These are phyloP conservation scores for Octopus sinensis DNA, from an alignment of 1,140 invertebrate species.

Conservation along the genomic window DNA sequence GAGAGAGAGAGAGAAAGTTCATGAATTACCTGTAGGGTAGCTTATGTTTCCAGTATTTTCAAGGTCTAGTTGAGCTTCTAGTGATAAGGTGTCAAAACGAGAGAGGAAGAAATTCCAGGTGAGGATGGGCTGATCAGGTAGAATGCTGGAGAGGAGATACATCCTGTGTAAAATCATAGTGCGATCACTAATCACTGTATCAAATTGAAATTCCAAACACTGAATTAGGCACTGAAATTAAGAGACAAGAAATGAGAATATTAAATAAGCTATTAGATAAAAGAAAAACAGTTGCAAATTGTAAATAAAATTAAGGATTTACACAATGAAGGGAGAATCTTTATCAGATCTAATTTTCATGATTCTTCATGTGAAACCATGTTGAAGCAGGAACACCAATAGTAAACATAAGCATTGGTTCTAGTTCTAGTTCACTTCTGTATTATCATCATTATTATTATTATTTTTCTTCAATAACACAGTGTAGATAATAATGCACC, in stretches of 20 bases:
- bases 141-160: conserved; percentile 88
- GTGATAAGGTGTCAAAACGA: conserved; percentile 90
- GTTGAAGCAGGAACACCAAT: no score
- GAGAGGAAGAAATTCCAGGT: conserved; percentile 98
- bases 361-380: no score
- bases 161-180: conserved; percentile 96
- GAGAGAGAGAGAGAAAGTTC: not conserved
- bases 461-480: no score
- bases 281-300: no score
- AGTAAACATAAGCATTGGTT: no score
- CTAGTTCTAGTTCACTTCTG: no score
- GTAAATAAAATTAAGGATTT: no score
- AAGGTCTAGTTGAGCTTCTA: conserved; percentile 68
- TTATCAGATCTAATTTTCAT: no score
- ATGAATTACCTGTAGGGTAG: conserved; percentile 72
- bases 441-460: no score
- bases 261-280: no score
- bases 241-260: not conserved
- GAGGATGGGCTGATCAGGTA: conserved; percentile 85
- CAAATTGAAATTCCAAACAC: conserved; percentile 63
- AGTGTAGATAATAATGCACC: no score
- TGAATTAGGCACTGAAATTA: conserved; percentile 55
- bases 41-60: conserved; percentile 57
- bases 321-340: no score
- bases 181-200: conserved; percentile 86